Evolutionary conservation across 2,113 vertebrate genomes (phyloP).

Genomic region (Ranitomeya imitator): DNA sequence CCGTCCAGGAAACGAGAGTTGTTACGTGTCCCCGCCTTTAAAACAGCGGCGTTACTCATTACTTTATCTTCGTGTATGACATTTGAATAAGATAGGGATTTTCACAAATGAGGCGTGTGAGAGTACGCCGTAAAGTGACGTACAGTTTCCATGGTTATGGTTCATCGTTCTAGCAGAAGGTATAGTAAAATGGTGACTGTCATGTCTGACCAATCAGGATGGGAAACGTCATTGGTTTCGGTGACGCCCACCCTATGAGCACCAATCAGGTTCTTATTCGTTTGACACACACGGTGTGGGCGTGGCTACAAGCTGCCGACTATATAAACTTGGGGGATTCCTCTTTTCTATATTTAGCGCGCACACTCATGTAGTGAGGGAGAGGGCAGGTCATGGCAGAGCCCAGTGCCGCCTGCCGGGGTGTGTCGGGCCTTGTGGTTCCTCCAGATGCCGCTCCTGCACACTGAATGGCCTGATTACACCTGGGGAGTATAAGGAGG

Average conservation of each 20-base stretch:
- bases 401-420: neutral
- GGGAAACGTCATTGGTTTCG: neutral
- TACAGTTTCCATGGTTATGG: constrained; percentile 26
- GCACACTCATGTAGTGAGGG: neutral
- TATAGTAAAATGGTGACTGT: constrained; percentile 12
- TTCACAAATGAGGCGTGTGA: too few relatives aligned
- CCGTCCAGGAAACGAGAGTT: neutral
- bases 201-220: neutral
- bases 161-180: neutral
- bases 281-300: constrained; percentile 17
- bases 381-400: neutral
- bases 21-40: neutral
- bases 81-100: neutral
- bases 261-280: constrained; percentile 36
- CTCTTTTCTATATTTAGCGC: constrained; percentile 38
- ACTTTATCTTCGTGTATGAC: too few relatives aligned
- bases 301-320: neutral
- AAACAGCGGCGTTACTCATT: neutral
- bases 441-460: neutral
- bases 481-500: too few relatives aligned
- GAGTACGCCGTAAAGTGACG: neutral
- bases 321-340: constrained; percentile 8
- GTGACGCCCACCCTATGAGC: neutral
- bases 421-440: neutral
- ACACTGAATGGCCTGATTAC: too few relatives aligned